Evolutionary conservation across 2,888 invertebrate genomes (phyloP), one percentile per base, ranked within the genome.

Genomic region (Chrysodeixis includens): DNA sequence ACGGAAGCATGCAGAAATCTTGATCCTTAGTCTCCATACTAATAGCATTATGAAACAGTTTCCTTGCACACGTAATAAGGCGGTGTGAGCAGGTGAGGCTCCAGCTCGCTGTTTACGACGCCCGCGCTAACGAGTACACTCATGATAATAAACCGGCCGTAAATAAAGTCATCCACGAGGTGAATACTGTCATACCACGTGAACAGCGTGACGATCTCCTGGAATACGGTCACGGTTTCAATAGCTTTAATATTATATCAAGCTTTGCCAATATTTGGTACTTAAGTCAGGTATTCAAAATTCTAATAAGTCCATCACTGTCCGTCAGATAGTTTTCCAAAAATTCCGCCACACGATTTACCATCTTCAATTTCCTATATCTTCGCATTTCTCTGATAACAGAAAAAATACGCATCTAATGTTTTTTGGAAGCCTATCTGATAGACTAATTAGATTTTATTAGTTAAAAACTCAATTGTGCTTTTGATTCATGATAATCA

Each of bases 101-200:
- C 26, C 26, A 68, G 76, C 76, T 76, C 67, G 64, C 73, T 81
- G 86, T 91, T 90, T 90, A 90, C 88, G 89, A 89, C 79, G 70
- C 63, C 63, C 76, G 77, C 72, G 81, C 87, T 90, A 90, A 91
- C 90, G 90, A 91, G 88, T 81, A 79, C 87, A 80, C 87, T 88
- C 89, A 83, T 86, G 86, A 87, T 87, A 86, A 87, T 91, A 90
- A 91, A 90, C 83, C 66, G 63, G 72, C 68, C 79, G 85, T 90
- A 88, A 88, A 89, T 89, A 88, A 87, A 86, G 84, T 83, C 83
- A 86, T 89, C 64, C 66, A 65, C 65, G 63, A 71, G 58, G 57
- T 62, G 64, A 56, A 71, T 75, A 75, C 56, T 49, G 60, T 68
- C 58, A 70, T 62, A 30, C 35, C 30, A 26, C 56, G 44, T 30